Base-by-base conservation (phyloP, 1,140 invertebrate genomes). In the Belonocnema kinseyi region DNA sequence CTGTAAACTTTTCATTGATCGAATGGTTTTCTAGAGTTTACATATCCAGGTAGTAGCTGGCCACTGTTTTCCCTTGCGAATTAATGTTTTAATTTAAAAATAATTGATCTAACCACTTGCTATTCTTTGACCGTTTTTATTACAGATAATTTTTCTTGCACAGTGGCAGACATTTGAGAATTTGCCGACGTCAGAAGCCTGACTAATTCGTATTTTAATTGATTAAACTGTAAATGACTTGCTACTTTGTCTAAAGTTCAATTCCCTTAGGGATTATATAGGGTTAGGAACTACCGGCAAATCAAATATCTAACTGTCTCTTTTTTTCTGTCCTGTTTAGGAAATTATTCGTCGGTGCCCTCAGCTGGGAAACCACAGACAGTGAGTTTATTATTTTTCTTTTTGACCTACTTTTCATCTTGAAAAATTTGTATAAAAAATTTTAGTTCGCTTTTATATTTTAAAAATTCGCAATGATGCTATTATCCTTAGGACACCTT, bases 281-380 rank as follows among this genome's bases (percentile, higher is more conserved):
- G 4, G 40, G 26, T 66, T 66, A 66, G 61, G 26, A 66, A 46
- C 40, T 66, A 40, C n/a, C 26, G 12, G 33, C 5, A 33, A 14
- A 40, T 21, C 17, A 19, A 40, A 13, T 77, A 78, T 79, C 77
- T 83, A 82, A 77, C 76, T 53, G 53, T 33, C 71, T 73, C 78
- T 75, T 81, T 72, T 85, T 83, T 90, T 90, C 92, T 91, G 90
- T 90, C 91, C 87, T 92, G 96, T 95, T 85, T 95, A 99, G 98
- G 93, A 99, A 99, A 95, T 94, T 99, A 82, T 99, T 99, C 95
- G 97, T 99, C 92, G 98, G 98, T 88, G 98, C 97, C 78, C 92
- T 99, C 78, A 98, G 97, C 93, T 99, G 98, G 97, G 97, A 98
- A 94, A 99, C 98, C 19, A 97, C 97, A 90, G 97, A 99, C 92